A percentile compares a stretch with the other conserved stretches of the same genome.
Evolutionary conservation across 2,113 vertebrate genomes (phyloP).

Genomic region (Pimephales promelas): DNA sequence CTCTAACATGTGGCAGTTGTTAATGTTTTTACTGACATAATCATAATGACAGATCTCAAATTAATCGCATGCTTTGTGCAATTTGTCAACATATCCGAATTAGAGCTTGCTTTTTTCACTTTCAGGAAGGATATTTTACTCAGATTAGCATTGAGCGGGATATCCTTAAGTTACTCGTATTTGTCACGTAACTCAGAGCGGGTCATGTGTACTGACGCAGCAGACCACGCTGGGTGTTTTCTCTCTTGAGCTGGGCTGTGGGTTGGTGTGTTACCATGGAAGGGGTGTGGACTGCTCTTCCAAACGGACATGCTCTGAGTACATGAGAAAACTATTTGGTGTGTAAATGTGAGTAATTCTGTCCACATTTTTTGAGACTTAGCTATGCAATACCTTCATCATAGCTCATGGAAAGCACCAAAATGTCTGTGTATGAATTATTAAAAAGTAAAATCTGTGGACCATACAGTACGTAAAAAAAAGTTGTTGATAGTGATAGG

Average conservation of each 20-base stretch:
- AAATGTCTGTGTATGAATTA: background rate
- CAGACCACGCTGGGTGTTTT: background rate
- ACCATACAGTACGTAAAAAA: background rate
- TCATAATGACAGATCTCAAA: background rate
- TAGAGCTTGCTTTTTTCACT: background rate
- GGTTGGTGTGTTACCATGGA: slow-evolving; percentile 15
- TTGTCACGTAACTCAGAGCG: background rate
- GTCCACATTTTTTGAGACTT: background rate
- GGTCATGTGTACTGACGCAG: slow-evolving; percentile 13
- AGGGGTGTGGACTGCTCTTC: background rate
- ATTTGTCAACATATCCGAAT: background rate
- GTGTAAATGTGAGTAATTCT: slow-evolving; percentile 26
- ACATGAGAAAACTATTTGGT: background rate
- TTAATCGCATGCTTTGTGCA: background rate
- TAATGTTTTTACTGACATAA: background rate
- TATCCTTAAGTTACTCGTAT: background rate
- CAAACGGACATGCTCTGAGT: slow-evolving; percentile 15
- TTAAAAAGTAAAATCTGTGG: background rate
- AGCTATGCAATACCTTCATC: slow-evolving; percentile 9
- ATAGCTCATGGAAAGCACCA: background rate
- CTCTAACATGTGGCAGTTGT: background rate
- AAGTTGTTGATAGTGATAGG: too few relatives aligned
- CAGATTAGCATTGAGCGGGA: background rate
- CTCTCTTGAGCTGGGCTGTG: slow-evolving; percentile 1
- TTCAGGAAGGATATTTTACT: background rate